These are phyloP conservation scores for Bellardia pandia DNA, from an alignment of 2,888 invertebrate species.

Conservation along the genomic window DNA sequence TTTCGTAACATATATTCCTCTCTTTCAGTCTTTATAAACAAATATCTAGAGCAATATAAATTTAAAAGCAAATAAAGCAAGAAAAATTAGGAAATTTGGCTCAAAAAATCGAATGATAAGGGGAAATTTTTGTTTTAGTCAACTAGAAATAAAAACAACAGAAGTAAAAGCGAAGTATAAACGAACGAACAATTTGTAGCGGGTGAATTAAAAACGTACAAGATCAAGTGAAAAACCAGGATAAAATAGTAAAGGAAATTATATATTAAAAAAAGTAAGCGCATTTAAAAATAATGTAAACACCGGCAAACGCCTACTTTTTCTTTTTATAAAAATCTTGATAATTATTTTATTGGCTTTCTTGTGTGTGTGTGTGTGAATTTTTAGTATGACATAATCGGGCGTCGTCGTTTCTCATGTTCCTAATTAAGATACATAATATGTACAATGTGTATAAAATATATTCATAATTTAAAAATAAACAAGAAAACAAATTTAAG, in stretches of 20 bases:
- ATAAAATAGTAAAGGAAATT: slow-evolving; percentile 33
- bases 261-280: slow-evolving; percentile 62
- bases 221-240: slow-evolving; percentile 24
- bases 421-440: slow-evolving; percentile 41
- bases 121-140: slow-evolving; percentile 58
- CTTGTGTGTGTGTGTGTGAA: slow-evolving; percentile 50
- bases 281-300: slow-evolving; percentile 1
- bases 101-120: slow-evolving; percentile 36
- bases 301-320: slow-evolving; percentile 21
- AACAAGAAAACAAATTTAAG: background rate
- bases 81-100: slow-evolving; percentile 49
- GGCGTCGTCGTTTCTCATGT: slow-evolving; percentile 68
- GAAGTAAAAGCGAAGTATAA: slow-evolving; percentile 53
- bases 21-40: slow-evolving; percentile 42
- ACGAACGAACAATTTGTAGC: slow-evolving; percentile 67
- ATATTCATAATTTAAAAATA: slow-evolving; percentile 8
- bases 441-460: slow-evolving; percentile 10
- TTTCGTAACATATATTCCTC: slow-evolving; percentile 38
- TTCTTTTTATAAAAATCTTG: background rate
- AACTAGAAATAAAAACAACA: slow-evolving; percentile 53
- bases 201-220: slow-evolving; percentile 48
- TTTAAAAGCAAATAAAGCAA: slow-evolving; percentile 1
- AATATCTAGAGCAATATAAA: slow-evolving; percentile 29
- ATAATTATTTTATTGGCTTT: slow-evolving; percentile 12
- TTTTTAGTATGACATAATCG: slow-evolving; percentile 72